These are phyloP conservation scores for Muscicapa striata DNA, from an alignment of 2,797 vertebrate genomes.

Conservation along the genomic window DNA sequence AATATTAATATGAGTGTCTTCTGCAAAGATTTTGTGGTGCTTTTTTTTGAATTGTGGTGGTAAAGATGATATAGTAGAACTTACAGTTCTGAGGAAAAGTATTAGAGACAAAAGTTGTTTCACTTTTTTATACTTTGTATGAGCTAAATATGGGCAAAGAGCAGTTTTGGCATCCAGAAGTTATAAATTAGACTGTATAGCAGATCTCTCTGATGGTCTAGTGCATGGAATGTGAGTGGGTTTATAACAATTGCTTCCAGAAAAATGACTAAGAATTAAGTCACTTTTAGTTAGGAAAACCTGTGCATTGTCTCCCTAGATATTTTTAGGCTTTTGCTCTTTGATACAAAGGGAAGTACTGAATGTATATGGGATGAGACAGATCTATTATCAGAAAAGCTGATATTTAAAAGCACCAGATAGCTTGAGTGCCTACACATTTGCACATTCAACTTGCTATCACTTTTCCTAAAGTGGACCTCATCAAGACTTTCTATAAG, in stretches of 20 bases:
- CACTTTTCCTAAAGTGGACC: too few species aligned
- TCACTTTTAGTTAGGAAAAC: background rate
- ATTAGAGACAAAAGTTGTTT: background rate
- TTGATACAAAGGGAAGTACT: background rate
- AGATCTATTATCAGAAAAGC: background rate
- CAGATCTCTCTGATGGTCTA: background rate
- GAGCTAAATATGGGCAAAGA: background rate
- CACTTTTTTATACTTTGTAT: background rate
- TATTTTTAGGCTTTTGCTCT: conserved; percentile 22
- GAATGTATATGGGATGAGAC: background rate
- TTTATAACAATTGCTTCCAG: background rate
- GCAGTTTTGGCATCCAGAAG: background rate
- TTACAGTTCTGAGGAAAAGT: background rate
- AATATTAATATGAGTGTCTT: background rate
- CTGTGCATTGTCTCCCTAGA: background rate
- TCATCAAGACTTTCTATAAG: background rate
- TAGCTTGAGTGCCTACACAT: background rate
- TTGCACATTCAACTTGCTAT: background rate
- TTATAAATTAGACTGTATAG: background rate
- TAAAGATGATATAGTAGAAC: background rate
- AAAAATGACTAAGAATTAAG: conserved; percentile 3
- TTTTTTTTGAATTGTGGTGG: background rate
- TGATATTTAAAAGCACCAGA: background rate
- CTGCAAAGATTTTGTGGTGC: background rate
- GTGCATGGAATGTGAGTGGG: background rate